Conservation (phyloP, 2,113 vertebrate species). For the Orthonyx spaldingii region DNA sequence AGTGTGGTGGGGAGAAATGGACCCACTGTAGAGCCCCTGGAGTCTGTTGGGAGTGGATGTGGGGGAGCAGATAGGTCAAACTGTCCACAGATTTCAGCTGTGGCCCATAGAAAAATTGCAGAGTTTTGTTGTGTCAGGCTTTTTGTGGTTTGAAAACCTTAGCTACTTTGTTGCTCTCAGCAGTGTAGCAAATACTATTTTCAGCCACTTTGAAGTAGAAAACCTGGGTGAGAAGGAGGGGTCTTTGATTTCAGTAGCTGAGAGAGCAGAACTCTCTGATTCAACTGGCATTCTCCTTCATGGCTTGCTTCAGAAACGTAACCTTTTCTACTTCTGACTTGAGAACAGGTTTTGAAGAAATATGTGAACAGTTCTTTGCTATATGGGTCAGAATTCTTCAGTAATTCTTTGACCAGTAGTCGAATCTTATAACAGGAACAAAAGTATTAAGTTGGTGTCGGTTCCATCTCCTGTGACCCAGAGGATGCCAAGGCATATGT, state of each 20-base stretch:
- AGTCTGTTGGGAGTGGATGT: background rate
- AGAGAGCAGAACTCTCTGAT: background rate
- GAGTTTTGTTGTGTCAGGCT: background rate
- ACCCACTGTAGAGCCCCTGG: background rate
- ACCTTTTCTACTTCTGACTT: background rate
- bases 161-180: background rate
- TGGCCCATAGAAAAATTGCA: background rate
- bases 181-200: background rate
- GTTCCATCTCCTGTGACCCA: background rate
- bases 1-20: background rate
- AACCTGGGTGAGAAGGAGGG: background rate
- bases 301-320: background rate
- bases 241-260: background rate
- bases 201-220: background rate
- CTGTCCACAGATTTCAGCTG: background rate
- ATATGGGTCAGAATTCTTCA: background rate
- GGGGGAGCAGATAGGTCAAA: background rate
- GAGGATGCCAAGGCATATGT: background rate
- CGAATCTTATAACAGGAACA: background rate
- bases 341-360: background rate
- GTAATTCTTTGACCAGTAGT: background rate
- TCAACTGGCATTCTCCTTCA: background rate
- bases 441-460: background rate
- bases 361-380: background rate
- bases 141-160: background rate